These are phyloP conservation scores for Hirundo rustica DNA, from an alignment of 2,797 vertebrate genomes.

Conservation along the genomic window DNA sequence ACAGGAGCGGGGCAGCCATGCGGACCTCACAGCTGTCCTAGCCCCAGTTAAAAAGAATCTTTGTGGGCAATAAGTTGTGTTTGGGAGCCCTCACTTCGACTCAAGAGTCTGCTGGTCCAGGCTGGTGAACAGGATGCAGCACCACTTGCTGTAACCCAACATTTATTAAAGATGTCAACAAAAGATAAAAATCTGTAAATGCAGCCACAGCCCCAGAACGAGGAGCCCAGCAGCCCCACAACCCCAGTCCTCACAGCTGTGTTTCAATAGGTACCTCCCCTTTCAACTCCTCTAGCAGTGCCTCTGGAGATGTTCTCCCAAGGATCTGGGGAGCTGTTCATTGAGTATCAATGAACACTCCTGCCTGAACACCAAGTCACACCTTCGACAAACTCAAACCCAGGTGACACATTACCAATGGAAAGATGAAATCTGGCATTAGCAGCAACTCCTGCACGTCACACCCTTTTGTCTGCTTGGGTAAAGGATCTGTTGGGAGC, in stretches of 20 bases:
- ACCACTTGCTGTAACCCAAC: neutral
- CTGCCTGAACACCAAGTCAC: neutral
- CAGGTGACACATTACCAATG: neutral
- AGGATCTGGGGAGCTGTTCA: neutral
- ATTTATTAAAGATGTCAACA: neutral
- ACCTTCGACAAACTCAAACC: neutral
- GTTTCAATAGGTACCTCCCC: neutral
- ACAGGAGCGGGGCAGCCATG: neutral
- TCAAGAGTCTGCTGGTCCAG: neutral
- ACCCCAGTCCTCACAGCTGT: neutral
- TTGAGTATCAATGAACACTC: neutral
- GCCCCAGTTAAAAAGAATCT: no score
- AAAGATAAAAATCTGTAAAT: neutral
- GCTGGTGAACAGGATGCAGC: neutral
- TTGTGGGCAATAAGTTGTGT: neutral
- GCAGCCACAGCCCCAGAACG: neutral
- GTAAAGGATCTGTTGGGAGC: constrained; percentile 54
- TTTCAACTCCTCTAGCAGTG: neutral
- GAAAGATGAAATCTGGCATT: constrained; percentile 25
- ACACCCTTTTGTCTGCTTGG: constrained; percentile 60
- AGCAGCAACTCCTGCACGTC: constrained; percentile 22
- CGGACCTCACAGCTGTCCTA: neutral
- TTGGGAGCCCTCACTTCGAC: neutral
- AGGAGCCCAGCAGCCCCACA: neutral
- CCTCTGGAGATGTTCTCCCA: neutral